A percentile compares a stretch with the other conserved stretches of the same genome.
phyloP scores from a whole-genome alignment of 2,888 invertebrate genomes.

The Eurytoma californica region DNA sequence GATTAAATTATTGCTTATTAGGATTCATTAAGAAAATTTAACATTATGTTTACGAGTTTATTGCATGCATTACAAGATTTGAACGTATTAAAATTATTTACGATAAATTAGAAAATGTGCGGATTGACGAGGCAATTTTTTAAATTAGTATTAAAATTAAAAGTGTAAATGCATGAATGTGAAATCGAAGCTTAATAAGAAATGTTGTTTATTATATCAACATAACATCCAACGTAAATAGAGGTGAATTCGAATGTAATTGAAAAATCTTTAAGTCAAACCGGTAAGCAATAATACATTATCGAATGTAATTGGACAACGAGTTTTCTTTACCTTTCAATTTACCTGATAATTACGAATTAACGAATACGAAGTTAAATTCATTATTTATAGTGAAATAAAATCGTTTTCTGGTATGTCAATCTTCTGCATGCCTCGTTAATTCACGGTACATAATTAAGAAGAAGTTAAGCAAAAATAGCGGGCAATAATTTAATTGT shows the following conservation, averaged over 20 bases:
- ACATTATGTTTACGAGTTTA: too few relatives aligned
- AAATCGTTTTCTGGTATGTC: conserved; percentile 14
- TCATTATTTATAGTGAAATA: not conserved
- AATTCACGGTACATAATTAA: not conserved
- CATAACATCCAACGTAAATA: not conserved
- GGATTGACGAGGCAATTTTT: too few relatives aligned
- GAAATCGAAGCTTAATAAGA: not conserved
- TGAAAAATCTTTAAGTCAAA: not conserved
- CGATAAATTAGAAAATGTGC: not conserved
- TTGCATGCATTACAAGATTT: too few relatives aligned
- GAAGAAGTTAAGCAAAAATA: conserved; percentile 6
- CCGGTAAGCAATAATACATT: not conserved
- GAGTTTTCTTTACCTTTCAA: not conserved
- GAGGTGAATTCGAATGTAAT: not conserved
- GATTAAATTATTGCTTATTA: too few relatives aligned
- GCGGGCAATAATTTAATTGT: not conserved
- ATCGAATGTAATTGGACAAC: not conserved
- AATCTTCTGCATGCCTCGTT: not conserved
- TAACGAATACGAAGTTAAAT: not conserved
- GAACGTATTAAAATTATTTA: too few relatives aligned
- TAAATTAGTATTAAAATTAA: too few relatives aligned
- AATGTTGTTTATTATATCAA: not conserved
- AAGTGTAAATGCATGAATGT: too few relatives aligned
- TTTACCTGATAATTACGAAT: not conserved
- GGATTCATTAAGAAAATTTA: too few relatives aligned